Evolutionary conservation across 1,140 invertebrate species (phyloP).

Genomic region (Neodiprion lecontei): DNA sequence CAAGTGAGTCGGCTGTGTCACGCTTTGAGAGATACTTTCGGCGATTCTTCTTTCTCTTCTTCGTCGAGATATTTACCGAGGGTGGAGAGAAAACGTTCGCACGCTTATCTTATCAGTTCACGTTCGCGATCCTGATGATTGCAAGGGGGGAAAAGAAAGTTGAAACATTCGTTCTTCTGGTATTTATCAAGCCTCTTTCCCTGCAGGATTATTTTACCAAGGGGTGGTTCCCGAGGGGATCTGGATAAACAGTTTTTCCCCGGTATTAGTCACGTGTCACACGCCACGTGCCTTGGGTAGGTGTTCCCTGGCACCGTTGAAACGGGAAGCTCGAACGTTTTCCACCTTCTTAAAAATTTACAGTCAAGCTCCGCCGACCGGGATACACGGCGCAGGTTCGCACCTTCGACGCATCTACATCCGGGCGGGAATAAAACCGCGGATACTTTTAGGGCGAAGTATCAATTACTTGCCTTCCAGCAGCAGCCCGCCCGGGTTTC

Average conservation of each 20-base stretch:
- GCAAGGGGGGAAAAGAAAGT: not conserved
- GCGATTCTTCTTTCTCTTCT: too few relatives aligned
- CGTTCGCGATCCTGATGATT: not conserved
- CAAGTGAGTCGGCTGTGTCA: conserved; percentile 61
- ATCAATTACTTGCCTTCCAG: not conserved
- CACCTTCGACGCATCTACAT: not conserved
- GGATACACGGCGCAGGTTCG: not conserved
- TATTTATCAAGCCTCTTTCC: not conserved
- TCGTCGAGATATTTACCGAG: not conserved
- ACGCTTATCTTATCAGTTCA: not conserved
- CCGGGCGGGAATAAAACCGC: not conserved
- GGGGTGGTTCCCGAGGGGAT: conserved; percentile 2
- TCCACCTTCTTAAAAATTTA: conserved; percentile 4
- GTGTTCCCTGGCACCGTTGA: not conserved
- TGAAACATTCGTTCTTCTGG: not conserved
- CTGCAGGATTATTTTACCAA: not conserved
- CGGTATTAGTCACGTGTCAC: conserved; percentile 9
- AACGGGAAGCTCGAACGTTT: not conserved
- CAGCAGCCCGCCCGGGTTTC: not conserved
- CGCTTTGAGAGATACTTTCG: too few relatives aligned
- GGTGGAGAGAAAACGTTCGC: not conserved
- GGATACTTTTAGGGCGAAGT: not conserved
- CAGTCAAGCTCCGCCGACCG: not conserved
- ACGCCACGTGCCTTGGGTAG: not conserved
- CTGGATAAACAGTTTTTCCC: conserved; percentile 9